Percentiles rank a stretch among this genome's conserved stretches.
Evolutionary conservation across 2,797 vertebrate genomes (phyloP).

Genomic region (Chelmon rostratus): DNA sequence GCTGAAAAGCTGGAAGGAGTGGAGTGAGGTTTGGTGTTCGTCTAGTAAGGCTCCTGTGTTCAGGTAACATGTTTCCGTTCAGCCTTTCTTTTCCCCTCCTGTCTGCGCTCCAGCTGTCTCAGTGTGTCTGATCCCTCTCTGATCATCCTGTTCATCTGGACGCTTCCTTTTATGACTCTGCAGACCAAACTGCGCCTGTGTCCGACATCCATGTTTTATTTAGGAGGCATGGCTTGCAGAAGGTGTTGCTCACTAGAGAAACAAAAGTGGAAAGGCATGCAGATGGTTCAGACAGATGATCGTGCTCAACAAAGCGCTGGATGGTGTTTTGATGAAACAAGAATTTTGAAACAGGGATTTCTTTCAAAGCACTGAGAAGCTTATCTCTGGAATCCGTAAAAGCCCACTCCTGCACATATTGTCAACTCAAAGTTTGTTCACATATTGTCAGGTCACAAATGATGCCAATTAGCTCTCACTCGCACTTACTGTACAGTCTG

Average conservation of each 20-base stretch:
- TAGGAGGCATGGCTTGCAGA: neutral
- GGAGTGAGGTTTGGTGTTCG: conserved; percentile 1
- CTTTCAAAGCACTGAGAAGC: neutral
- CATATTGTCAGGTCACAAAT: conserved; percentile 12
- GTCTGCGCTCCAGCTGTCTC: conserved; percentile 42
- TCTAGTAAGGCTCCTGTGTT: conserved; percentile 9
- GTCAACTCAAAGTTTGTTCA: conserved; percentile 9
- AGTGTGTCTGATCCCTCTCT: conserved; percentile 32
- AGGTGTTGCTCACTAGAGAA: conserved; percentile 14
- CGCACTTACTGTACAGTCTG: neutral
- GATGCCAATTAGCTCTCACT: conserved; percentile 8
- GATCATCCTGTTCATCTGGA: conserved; percentile 50
- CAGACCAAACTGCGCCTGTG: conserved; percentile 26
- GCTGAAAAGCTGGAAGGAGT: neutral
- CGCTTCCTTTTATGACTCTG: conserved; percentile 18
- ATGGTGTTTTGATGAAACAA: conserved; percentile 23
- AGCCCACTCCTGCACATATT: conserved; percentile 15
- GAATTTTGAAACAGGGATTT: conserved; percentile 2
- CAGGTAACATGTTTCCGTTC: conserved; percentile 35
- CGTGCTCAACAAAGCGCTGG: conserved; percentile 8
- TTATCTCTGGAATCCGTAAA: conserved; percentile 21
- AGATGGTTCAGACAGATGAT: conserved; percentile 7
- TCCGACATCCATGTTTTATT: conserved; percentile 12
- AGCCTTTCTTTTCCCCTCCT: conserved; percentile 15
- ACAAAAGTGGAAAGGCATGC: neutral